Percentiles rank a stretch among this genome's conserved stretches.
phyloP scores from a whole-genome alignment of 2,797 vertebrate genomes.

The Chiloscyllium punctatum region DNA sequence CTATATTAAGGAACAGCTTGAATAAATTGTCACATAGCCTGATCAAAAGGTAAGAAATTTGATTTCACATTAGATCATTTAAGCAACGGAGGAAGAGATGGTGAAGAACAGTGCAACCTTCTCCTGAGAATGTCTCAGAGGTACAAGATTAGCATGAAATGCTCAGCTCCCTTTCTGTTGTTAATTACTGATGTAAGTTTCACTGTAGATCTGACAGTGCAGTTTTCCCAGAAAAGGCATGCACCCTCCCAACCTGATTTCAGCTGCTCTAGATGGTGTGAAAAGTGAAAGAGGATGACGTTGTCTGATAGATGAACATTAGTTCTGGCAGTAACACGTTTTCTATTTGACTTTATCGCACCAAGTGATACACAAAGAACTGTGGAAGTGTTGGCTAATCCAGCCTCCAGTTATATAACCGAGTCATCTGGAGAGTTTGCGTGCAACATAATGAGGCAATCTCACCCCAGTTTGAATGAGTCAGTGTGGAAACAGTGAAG shows the following conservation, averaged over 20 bases:
- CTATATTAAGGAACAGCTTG: background rate
- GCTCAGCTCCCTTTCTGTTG: background rate
- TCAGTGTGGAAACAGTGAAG: background rate
- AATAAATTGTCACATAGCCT: background rate
- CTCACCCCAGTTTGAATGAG: background rate
- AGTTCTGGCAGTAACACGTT: background rate
- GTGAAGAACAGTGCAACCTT: background rate
- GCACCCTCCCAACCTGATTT: background rate
- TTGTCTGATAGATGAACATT: background rate
- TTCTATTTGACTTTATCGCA: background rate
- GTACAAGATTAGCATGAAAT: background rate
- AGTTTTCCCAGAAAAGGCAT: background rate
- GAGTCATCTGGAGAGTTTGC: background rate
- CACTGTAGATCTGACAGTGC: background rate
- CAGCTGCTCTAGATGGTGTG: background rate
- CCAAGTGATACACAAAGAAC: conserved; percentile 2
- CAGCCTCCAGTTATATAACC: background rate
- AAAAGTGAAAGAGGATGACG: background rate
- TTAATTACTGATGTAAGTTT: background rate
- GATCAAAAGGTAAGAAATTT: background rate
- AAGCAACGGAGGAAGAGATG: background rate
- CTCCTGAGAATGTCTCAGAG: background rate
- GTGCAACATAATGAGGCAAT: background rate
- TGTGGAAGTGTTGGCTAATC: background rate
- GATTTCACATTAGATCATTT: background rate